Conservation (phyloP, 2,113 vertebrate genomes). For the Odobenus rosmarus region DNA sequence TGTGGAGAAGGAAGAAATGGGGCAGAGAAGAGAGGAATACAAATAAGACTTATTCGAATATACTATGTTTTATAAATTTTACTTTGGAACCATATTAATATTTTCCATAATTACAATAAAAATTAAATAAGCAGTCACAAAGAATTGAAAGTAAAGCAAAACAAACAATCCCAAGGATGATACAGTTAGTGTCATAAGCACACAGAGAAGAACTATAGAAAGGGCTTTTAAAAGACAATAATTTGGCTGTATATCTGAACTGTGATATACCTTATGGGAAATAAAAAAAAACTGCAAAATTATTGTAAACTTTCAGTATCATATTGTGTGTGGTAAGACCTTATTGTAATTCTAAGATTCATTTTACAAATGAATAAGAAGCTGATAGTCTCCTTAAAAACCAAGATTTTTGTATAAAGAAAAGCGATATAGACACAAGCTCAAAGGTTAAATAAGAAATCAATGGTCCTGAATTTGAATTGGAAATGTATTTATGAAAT, state of each 20-base stretch:
- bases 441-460: neutral
- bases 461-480: neutral
- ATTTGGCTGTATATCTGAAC: neutral
- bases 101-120: slow-evolving; percentile 8
- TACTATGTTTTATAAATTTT: neutral
- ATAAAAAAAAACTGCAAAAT: neutral
- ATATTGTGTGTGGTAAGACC: neutral
- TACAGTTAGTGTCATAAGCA: neutral
- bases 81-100: neutral
- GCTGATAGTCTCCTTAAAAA: neutral
- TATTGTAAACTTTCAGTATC: neutral
- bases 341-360: neutral
- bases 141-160: neutral
- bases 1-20: neutral
- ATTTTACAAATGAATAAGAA: neutral
- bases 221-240: neutral
- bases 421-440: neutral
- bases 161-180: neutral
- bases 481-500: neutral
- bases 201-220: neutral
- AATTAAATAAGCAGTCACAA: slow-evolving; percentile 13
- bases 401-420: neutral
- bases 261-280: neutral
- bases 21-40: neutral
- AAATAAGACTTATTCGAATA: neutral